phyloP scores from a whole-genome alignment of 2,888 invertebrate species.

The Acheta domesticus region DNA sequence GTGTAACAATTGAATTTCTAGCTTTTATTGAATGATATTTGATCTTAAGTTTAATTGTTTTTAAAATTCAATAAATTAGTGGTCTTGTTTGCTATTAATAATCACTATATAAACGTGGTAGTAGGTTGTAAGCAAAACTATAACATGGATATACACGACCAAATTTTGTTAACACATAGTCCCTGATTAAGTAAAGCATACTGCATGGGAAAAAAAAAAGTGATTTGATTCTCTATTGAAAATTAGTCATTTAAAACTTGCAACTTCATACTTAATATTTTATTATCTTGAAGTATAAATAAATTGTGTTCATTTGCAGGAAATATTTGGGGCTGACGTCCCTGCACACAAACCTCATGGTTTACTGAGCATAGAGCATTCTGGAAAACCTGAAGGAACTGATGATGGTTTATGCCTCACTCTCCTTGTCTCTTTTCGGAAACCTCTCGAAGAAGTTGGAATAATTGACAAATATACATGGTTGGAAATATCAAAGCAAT shows the following conservation, averaged over 20 bases:
- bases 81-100: too few species aligned
- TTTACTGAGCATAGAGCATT: conserved; percentile 70
- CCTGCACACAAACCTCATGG: conserved; percentile 82
- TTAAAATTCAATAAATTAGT: too few species aligned
- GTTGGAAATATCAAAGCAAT: conserved; percentile 71
- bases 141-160: too few species aligned
- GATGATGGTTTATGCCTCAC: conserved; percentile 79
- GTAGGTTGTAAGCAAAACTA: too few species aligned
- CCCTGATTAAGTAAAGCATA: neutral
- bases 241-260: neutral
- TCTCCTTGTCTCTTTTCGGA: conserved; percentile 75
- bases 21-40: too few species aligned
- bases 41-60: too few species aligned
- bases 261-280: neutral
- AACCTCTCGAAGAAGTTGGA: conserved; percentile 81
- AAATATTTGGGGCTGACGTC: conserved; percentile 83
- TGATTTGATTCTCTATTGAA: neutral
- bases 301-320: conserved; percentile 48
- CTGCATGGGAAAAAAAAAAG: conserved; percentile 19
- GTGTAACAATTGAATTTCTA: too few species aligned
- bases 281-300: neutral
- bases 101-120: too few species aligned
- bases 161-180: too few species aligned
- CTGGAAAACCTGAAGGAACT: conserved; percentile 49
- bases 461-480: conserved; percentile 85